phyloP scores from a whole-genome alignment of 2,797 vertebrate species.

The Gobio occitaniae region DNA sequence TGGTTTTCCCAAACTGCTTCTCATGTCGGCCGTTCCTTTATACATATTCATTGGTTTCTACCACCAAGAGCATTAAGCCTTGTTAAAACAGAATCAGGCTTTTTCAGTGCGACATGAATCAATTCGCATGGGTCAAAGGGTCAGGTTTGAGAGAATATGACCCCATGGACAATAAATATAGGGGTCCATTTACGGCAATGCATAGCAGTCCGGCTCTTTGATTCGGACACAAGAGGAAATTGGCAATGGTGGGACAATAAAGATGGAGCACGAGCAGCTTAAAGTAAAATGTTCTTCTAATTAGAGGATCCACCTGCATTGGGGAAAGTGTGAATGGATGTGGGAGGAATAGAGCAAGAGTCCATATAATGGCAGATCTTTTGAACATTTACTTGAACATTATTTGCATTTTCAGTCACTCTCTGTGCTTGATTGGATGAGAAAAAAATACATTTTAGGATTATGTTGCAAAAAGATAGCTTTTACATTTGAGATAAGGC shows the following conservation, averaged over 20 bases:
- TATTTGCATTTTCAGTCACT: constrained; percentile 60
- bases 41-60: constrained; percentile 69
- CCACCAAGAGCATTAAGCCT: constrained; percentile 66
- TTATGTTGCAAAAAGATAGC: constrained; percentile 27
- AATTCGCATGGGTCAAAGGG: constrained; percentile 79
- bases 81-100: constrained; percentile 73
- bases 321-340: constrained; percentile 49
- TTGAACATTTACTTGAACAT: constrained; percentile 53
- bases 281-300: constrained; percentile 70
- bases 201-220: constrained; percentile 65
- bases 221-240: constrained; percentile 73
- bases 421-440: constrained; percentile 52
- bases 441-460: constrained; percentile 51
- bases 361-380: constrained; percentile 57
- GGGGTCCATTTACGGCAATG: constrained; percentile 68
- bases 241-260: constrained; percentile 63
- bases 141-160: constrained; percentile 70
- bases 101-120: constrained; percentile 73
- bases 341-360: constrained; percentile 53
- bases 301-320: constrained; percentile 64
- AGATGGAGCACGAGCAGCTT: constrained; percentile 58
- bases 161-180: constrained; percentile 66
- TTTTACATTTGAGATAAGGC: constrained; percentile 34
- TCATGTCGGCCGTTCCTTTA: constrained; percentile 64
- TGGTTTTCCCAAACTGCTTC: constrained; percentile 58